Percentiles rank a stretch among this genome's conserved stretches.
These are phyloP conservation scores for Meriones psammophilus DNA, from an alignment of 2,797 vertebrate genomes.

Conservation along the genomic window DNA sequence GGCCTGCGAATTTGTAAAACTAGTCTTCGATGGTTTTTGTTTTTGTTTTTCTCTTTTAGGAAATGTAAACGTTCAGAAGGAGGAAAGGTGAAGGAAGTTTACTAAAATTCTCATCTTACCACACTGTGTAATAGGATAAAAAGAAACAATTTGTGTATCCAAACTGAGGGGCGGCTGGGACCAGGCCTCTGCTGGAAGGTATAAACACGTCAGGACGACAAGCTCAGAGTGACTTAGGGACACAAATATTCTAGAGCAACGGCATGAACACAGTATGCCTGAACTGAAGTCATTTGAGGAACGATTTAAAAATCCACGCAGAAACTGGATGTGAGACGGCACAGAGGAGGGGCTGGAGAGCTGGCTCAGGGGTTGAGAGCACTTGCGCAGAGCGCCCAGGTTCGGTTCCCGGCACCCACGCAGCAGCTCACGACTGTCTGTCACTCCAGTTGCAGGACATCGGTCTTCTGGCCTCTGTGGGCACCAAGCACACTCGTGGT, in stretches of 20 bases:
- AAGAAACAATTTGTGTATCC: not conserved
- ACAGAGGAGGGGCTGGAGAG: not conserved
- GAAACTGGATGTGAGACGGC: conserved; percentile 13
- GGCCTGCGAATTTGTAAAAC: conserved; percentile 35
- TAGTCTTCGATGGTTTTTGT: conserved; percentile 28
- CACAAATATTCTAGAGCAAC: conserved; percentile 13
- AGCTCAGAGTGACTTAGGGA: not conserved
- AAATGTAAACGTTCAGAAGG: conserved; percentile 51
- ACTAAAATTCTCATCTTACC: conserved; percentile 40
- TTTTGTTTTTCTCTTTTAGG: conserved; percentile 20
- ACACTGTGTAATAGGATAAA: not conserved
- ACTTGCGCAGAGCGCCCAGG: not conserved
- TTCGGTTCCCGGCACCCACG: not conserved
- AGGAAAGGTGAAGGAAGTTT: conserved; percentile 50
- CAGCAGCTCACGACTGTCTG: no score
- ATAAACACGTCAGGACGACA: not conserved
- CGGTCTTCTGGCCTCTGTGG: not conserved
- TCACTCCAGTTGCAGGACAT: not conserved
- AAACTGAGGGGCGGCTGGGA: not conserved
- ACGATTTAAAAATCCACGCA: conserved; percentile 20
- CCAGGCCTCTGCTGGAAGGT: not conserved
- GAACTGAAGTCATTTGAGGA: not conserved
- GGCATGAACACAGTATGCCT: not conserved
- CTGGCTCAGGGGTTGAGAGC: no score
- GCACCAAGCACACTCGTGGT: no score